Percentiles rank a stretch among this genome's conserved stretches.
Evolutionary conservation across 1,140 invertebrate species (phyloP).

Genomic region (Drosophila watanabei): DNA sequence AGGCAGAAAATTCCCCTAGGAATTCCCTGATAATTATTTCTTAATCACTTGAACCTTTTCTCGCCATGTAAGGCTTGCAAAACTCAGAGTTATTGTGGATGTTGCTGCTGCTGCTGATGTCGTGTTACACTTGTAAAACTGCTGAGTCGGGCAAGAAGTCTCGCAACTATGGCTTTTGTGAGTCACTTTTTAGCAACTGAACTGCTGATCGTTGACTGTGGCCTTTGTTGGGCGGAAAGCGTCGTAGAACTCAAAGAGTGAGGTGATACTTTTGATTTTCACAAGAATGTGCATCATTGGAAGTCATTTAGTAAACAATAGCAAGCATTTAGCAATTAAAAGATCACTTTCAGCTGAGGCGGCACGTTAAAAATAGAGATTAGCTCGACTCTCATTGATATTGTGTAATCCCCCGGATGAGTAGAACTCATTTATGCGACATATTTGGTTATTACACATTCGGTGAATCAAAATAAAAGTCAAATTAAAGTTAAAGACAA

Average conservation of each 20-base stretch:
- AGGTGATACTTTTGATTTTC: slow-evolving; percentile 46
- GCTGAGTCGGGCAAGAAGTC: slow-evolving; percentile 60
- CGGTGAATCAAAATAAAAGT: slow-evolving; percentile 36
- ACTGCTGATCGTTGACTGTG: slow-evolving; percentile 44
- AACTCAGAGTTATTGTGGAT: slow-evolving; percentile 38
- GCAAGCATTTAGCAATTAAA: slow-evolving; percentile 32
- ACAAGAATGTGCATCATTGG: slow-evolving; percentile 54
- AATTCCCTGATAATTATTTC: background rate
- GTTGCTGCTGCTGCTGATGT: slow-evolving; percentile 26
- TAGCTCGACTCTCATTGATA: background rate
- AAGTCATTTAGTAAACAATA: slow-evolving; percentile 19
- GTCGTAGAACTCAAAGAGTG: background rate
- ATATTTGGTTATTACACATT: slow-evolving; percentile 32
- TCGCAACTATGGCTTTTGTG: slow-evolving; percentile 45
- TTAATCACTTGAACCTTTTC: slow-evolving; percentile 10
- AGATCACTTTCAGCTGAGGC: slow-evolving; percentile 51
- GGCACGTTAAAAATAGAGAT: slow-evolving; percentile 54
- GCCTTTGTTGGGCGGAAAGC: slow-evolving; percentile 34
- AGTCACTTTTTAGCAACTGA: slow-evolving; percentile 47
- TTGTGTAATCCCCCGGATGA: slow-evolving; percentile 17
- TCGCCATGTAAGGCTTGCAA: slow-evolving; percentile 61
- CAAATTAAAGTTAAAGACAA: slow-evolving; percentile 14
- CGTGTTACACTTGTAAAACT: slow-evolving; percentile 54
- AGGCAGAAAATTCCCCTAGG: no score
- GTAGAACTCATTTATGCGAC: slow-evolving; percentile 17